Base-by-base conservation (phyloP, 2,888 invertebrate species). In the Pristionchus entomophagus region DNA sequence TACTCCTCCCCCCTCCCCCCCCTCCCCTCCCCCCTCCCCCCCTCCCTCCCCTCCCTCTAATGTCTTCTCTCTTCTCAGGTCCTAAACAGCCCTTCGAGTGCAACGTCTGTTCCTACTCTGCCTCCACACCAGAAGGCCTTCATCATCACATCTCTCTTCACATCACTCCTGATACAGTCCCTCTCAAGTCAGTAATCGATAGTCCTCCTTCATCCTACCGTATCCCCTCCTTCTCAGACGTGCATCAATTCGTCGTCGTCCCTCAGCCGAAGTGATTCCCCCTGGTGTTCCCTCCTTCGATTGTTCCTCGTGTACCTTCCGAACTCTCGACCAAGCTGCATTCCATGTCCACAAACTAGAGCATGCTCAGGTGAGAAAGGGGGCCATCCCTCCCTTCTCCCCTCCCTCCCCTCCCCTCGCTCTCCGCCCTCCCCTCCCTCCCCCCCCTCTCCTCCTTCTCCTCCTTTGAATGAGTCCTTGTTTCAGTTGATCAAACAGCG, bases 1-100 rank as follows among this genome's bases (percentile, higher is more conserved):
- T 84, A 38, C 22, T 5, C 26, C 10, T 26, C 56, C 56, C n/a
- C 56, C 2, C 59, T 35, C 32, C 32, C 35, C 14, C 35, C 17
- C 14, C 65, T 65, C 35, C 45, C 12, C 12, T 49, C 41, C 10
- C 26, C 59, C 22, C 26, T 8, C 59, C 56, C 56, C n/a, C 56
- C 2, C 59, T 35, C 32, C 32, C 35, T 4, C 35, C 17, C 14
- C 65, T 65, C 35, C 45, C 12, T 19, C 29, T 26, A 1, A 38
- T 82, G 14, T 69, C 51, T 49, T 35, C 8, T 69, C 26, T 69
- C 84, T 32, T 51, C n/a, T 84, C 84, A 84, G 84, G 69, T 26
- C 82, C 82, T 26, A 84, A 84, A 51, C 84, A 53, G 14, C 29
- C 84, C 19, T 84, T 84, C 41, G 84, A 84, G 32, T 84, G 84